Percentiles rank a stretch among this genome's conserved stretches.
Conservation (phyloP, 2,113 vertebrate genomes). For the Coregonus clupeaformis region DNA sequence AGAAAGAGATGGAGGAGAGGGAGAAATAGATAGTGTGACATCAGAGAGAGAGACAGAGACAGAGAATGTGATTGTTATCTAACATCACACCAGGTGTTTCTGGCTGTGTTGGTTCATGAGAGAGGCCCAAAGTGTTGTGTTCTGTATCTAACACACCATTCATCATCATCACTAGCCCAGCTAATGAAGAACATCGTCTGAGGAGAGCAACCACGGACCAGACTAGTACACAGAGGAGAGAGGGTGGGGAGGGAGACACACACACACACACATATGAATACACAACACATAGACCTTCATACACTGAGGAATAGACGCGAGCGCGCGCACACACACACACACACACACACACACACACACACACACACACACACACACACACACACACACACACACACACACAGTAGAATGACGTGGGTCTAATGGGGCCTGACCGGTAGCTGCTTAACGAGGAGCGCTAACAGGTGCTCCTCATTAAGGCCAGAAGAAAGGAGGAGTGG, state of each 20-base stretch:
- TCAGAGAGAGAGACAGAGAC: neutral
- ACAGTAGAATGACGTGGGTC: conserved; percentile 30
- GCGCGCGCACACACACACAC: neutral
- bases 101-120: neutral
- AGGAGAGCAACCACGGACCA: neutral
- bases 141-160: neutral
- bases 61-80: neutral
- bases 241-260: too few species aligned
- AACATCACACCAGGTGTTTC: neutral
- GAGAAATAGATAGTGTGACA: neutral
- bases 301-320: too few species aligned
- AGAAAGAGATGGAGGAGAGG: neutral
- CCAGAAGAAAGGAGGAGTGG: conserved; percentile 2
- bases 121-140: neutral
- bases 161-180: neutral
- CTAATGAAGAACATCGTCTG: neutral
- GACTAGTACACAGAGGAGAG: too few species aligned
- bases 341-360: neutral
- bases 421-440: conserved; percentile 52
- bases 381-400: too few species aligned
- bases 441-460: conserved; percentile 54
- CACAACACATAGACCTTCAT: too few species aligned
- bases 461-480: conserved; percentile 71
- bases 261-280: too few species aligned
- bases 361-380: too few species aligned